Conservation (phyloP, 2,113 vertebrate species). For the Lota lota region DNA sequence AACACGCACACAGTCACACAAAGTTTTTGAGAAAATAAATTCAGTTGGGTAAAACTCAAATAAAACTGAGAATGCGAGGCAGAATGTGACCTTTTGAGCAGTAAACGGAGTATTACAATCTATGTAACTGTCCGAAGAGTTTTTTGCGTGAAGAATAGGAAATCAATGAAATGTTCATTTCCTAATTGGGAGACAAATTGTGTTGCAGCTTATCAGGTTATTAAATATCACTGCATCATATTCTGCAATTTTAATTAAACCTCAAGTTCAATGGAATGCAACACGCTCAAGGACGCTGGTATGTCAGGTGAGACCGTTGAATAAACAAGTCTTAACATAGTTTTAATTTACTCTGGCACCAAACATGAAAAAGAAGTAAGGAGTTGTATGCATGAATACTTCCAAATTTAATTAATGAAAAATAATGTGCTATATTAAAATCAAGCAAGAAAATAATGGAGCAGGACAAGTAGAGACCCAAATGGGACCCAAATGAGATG, state of each 20-base stretch:
- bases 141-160: slow-evolving; percentile 27
- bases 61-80: slow-evolving; percentile 44
- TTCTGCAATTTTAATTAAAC: slow-evolving; percentile 28
- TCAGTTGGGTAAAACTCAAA: slow-evolving; percentile 33
- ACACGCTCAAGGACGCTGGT: slow-evolving; percentile 2
- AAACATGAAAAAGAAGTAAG: no score
- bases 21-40: slow-evolving; percentile 18
- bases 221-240: slow-evolving; percentile 16
- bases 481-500: no score
- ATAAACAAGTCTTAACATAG: not conserved
- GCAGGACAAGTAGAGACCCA: no score
- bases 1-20: no score
- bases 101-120: slow-evolving; percentile 42
- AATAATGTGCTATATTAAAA: no score
- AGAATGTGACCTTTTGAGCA: slow-evolving; percentile 43
- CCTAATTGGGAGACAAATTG: slow-evolving; percentile 29
- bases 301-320: not conserved
- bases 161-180: slow-evolving; percentile 52
- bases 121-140: slow-evolving; percentile 40
- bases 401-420: no score
- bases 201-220: slow-evolving; percentile 11
- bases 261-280: slow-evolving; percentile 28
- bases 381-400: no score
- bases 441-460: no score
- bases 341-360: no score